Evolutionary conservation across 2,113 vertebrate species (phyloP), one percentile per base, ranked within the genome.

Genomic region (Ceyx cyanopectus): DNA sequence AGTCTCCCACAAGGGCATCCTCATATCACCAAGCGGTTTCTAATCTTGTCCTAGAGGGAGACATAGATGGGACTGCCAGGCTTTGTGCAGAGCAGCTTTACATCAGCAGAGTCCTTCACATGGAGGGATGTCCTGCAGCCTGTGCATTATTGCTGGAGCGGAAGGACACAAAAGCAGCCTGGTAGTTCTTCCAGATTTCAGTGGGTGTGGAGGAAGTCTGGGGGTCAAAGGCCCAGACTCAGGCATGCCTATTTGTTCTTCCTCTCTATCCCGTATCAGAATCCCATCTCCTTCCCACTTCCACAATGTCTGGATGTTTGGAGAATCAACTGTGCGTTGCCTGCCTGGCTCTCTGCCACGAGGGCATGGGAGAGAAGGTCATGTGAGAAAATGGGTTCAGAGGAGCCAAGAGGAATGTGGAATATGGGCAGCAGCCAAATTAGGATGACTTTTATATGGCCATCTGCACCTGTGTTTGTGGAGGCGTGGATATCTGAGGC

Each of bases 381-480:
- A 96, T 94, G 70, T 94, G 93, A 93, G 96, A 96, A 94, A 92
- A 91, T 2, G 37, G 57, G 76, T 93, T 32, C 4, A 2, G 65
- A 40, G 80, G 92, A 96, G 87, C 91, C 91, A 77, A 90, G 80
- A 91, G 62, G 89, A 97, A 96, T 96, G 89, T 94, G 81, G 72
- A 87, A 74, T 95, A 81, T 93, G 92, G 77, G 65, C 54, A 85
- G 73, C 70, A 85, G 96, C 92, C 95, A 95, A 90, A 87, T 92
- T 75, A 87, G 86, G 87, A 93, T 94, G 95, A 90, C 86, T 94
- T 91, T 81, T 96, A 56, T 91, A 93, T 93, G 90, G 85, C 93
- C 91, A 87, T 93, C 90, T 95, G 94, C 96, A 97, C 95, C 95
- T 96, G 95, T 93, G 95, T 86, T 94, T 86, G 76, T 67, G 84